Percentiles rank a stretch among this genome's conserved stretches.
Conservation (phyloP, 1,140 invertebrate species). For the Branchinecta lindahli region DNA sequence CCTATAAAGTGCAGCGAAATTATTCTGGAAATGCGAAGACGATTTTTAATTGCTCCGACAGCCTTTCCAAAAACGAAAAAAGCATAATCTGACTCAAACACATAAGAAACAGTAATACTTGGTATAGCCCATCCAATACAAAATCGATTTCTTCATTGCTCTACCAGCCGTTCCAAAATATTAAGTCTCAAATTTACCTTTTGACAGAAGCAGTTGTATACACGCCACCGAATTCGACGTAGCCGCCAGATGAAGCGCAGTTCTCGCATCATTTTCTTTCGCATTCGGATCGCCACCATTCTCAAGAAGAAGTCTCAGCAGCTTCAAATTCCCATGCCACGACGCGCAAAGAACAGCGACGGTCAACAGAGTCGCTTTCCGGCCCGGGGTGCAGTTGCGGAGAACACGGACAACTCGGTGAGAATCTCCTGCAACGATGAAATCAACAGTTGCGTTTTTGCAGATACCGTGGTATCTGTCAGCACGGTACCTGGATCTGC, state of each 20-base stretch:
- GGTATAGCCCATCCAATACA: too few relatives aligned
- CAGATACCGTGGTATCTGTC: too few relatives aligned
- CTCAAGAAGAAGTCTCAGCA: slow-evolving; percentile 39
- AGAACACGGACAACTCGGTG: background rate
- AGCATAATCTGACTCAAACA: too few relatives aligned
- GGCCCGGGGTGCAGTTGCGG: background rate
- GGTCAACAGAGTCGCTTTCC: background rate
- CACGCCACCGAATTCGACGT: background rate
- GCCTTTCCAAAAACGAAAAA: too few relatives aligned
- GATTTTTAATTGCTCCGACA: too few relatives aligned
- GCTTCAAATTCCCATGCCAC: background rate
- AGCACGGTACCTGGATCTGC: too few relatives aligned
- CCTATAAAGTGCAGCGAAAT: too few relatives aligned
- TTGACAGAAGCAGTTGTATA: background rate
- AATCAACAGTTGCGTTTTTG: too few relatives aligned
- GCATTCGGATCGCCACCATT: slow-evolving; percentile 43
- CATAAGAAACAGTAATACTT: too few relatives aligned
- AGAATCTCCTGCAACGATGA: background rate
- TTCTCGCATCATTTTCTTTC: slow-evolving; percentile 56
- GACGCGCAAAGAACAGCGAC: background rate
- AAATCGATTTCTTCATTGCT: too few relatives aligned
- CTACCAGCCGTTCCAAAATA: too few relatives aligned
- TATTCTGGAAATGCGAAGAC: too few relatives aligned
- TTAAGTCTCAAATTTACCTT: background rate
- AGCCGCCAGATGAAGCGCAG: slow-evolving; percentile 42